Conservation (phyloP, 2,888 invertebrate genomes). For the Drosophila emarginata region DNA sequence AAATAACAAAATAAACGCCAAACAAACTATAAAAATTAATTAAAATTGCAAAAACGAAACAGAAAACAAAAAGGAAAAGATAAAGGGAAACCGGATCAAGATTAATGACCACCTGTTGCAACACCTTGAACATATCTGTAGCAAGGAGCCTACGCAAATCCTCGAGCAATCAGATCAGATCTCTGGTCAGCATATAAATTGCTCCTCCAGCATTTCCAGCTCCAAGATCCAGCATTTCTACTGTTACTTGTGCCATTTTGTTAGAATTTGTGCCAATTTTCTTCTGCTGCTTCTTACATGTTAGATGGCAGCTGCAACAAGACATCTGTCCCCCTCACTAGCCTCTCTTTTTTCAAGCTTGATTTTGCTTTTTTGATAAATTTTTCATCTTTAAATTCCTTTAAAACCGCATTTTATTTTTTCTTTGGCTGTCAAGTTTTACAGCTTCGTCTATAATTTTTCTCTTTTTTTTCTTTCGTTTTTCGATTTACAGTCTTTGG, state of each 20-base stretch:
- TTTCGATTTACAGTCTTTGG: conserved; percentile 32
- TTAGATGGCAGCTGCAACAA: conserved; percentile 20
- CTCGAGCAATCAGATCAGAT: not conserved
- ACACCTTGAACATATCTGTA: not conserved
- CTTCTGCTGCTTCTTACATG: conserved; percentile 18
- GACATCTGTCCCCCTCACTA: not conserved
- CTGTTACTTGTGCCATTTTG: conserved; percentile 76
- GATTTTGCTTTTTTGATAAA: conserved; percentile 68
- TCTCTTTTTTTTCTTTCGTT: conserved; percentile 39
- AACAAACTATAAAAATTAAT: conserved; percentile 32
- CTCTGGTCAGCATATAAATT: not conserved
- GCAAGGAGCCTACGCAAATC: not conserved
- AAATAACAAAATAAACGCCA: conserved; percentile 40
- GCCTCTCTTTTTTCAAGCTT: conserved; percentile 23
- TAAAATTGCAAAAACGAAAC: conserved; percentile 27
- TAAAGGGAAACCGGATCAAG: conserved; percentile 3
- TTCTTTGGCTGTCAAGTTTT: conserved; percentile 11
- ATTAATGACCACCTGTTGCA: not conserved
- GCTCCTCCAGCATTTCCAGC: conserved; percentile 14
- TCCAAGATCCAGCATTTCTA: conserved; percentile 44
- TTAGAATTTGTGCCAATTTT: conserved; percentile 74
- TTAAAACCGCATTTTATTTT: conserved; percentile 59
- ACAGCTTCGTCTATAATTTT: conserved; percentile 38
- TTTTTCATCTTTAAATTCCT: conserved; percentile 63
- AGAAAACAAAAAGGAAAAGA: not conserved